A percentile compares a stretch with the other conserved stretches of the same genome.
Evolutionary conservation across 2,888 invertebrate genomes (phyloP).

Genomic region (Dolichopus griseipennis): DNA sequence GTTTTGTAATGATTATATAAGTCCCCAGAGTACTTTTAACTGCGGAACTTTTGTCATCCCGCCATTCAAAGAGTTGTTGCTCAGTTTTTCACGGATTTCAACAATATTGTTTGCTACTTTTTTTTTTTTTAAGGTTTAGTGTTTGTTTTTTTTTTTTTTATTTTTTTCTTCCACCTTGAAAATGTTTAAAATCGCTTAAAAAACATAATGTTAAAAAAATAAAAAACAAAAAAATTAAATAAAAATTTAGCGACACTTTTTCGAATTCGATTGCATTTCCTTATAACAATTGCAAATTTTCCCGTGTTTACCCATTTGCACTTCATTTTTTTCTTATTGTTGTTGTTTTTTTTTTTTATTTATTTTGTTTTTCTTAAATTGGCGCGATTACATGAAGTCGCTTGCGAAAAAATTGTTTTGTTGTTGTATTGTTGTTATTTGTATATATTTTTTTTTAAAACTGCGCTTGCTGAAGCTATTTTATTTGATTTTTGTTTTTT

Average conservation of each 20-base stretch:
- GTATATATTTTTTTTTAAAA: too few relatives aligned
- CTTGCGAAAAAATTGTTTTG: neutral
- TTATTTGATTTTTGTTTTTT: too few relatives aligned
- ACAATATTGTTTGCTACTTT: neutral
- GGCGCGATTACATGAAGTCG: neutral
- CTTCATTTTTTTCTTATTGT: neutral
- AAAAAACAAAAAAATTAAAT: neutral
- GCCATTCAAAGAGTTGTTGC: neutral
- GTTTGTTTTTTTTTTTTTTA: neutral
- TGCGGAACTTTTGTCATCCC: too few relatives aligned
- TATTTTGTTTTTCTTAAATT: neutral
- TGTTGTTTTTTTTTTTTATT: neutral
- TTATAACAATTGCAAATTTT: constrained; percentile 2
- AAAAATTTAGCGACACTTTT: neutral
- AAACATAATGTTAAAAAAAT: neutral
- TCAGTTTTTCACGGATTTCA: neutral
- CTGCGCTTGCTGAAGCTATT: too few relatives aligned
- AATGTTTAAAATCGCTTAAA: neutral
- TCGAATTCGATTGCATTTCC: neutral
- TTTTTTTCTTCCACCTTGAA: neutral
- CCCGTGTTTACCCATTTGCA: constrained; percentile 6
- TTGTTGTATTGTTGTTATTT: neutral
- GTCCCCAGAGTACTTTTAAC: too few relatives aligned
- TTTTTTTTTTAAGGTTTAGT: neutral
- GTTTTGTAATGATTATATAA: too few relatives aligned